Conservation (phyloP, 2,888 invertebrate species). For the Therioaphis trifolii region DNA sequence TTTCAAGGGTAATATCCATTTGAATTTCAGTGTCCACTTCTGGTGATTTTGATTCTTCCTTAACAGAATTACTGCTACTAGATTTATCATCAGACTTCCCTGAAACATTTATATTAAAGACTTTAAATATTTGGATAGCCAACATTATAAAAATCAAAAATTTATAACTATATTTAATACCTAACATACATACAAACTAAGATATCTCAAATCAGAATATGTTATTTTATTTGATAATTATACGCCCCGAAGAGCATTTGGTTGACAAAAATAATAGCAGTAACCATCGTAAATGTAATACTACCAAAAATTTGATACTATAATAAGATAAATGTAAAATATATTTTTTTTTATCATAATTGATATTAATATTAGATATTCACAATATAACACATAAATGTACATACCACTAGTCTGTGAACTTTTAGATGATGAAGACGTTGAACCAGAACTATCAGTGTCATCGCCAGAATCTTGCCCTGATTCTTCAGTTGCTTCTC, state of each 20-base stretch:
- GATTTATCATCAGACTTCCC: constrained; percentile 56
- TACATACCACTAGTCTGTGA: constrained; percentile 57
- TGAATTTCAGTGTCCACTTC: constrained; percentile 60
- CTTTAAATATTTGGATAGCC: not conserved
- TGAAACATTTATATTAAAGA: constrained; percentile 6
- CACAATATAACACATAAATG: too few relatives aligned
- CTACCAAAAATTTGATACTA: too few relatives aligned
- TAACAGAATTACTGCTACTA: constrained; percentile 51
- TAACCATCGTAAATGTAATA: too few relatives aligned
- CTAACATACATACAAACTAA: too few relatives aligned
- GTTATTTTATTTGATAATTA: too few relatives aligned
- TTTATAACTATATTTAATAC: not conserved
- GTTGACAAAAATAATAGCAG: too few relatives aligned
- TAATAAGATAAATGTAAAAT: too few relatives aligned
- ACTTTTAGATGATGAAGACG: constrained; percentile 54
- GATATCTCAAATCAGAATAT: too few relatives aligned
- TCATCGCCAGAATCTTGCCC: constrained; percentile 58
- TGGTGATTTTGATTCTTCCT: constrained; percentile 59
- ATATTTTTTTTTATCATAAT: too few relatives aligned
- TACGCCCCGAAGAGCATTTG: too few relatives aligned
- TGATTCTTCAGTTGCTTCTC: constrained; percentile 41
- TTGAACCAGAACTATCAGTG: constrained; percentile 58
- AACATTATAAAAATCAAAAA: not conserved
- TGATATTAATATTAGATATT: too few relatives aligned
- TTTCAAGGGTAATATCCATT: constrained; percentile 60